These are phyloP conservation scores for Creontiades dilutus DNA, from an alignment of 2,888 invertebrate genomes.

Conservation along the genomic window DNA sequence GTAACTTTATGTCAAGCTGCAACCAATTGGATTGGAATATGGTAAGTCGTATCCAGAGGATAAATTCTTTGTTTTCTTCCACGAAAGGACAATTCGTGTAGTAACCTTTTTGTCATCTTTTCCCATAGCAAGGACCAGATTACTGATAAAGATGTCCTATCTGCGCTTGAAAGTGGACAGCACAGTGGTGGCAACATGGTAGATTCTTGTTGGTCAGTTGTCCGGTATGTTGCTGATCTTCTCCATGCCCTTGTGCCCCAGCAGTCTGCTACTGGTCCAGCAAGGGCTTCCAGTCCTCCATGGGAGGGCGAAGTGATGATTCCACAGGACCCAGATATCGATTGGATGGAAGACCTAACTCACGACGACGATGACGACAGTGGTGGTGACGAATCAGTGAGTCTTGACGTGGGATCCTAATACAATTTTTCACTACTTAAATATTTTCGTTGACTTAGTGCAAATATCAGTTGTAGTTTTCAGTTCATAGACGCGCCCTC, in stretches of 20 bases:
- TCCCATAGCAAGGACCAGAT: slow-evolving; percentile 71
- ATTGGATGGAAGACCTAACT: slow-evolving; percentile 91
- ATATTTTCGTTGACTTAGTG: not conserved
- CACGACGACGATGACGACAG: slow-evolving; percentile 93
- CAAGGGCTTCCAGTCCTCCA: slow-evolving; percentile 83
- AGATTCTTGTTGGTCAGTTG: slow-evolving; percentile 89
- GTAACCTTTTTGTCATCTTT: not conserved
- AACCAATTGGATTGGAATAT: slow-evolving; percentile 89
- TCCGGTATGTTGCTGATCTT: slow-evolving; percentile 91
- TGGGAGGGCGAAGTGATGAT: slow-evolving; percentile 87
- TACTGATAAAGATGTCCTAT: slow-evolving; percentile 71
- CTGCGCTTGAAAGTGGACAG: slow-evolving; percentile 66
- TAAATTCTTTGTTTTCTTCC: not conserved
- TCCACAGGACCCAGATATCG: slow-evolving; percentile 86
- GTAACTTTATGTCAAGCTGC: slow-evolving; percentile 88
- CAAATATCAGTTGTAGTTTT: not conserved
- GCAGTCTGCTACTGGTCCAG: slow-evolving; percentile 75
- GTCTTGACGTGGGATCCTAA: slow-evolving; percentile 75
- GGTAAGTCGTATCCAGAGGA: slow-evolving; percentile 78
- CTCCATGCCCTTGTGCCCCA: slow-evolving; percentile 81
- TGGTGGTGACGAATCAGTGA: slow-evolving; percentile 91
- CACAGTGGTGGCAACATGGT: slow-evolving; percentile 79
- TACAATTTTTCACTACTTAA: too few species aligned
- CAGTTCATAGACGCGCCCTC: too few species aligned
- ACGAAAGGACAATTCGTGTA: not conserved